Percentiles rank a stretch among this genome's conserved stretches.
phyloP scores from a whole-genome alignment of 1,140 invertebrate genomes.

The Eulimnadia texana region DNA sequence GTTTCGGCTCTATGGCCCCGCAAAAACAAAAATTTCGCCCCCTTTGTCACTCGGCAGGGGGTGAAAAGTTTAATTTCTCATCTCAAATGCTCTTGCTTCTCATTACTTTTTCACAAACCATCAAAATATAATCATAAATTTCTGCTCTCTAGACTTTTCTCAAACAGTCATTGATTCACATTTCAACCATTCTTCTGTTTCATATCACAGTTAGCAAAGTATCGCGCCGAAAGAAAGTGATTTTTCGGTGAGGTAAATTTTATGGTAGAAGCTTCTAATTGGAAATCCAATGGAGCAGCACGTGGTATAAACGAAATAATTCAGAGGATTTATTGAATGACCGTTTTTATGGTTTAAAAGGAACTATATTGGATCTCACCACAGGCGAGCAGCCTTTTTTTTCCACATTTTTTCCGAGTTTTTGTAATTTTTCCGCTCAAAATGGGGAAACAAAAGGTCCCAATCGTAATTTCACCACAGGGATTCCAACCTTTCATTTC shows the following conservation, averaged over 20 bases:
- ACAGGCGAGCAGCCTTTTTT: neutral
- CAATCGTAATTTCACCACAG: neutral
- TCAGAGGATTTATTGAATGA: neutral
- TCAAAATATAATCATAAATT: no score
- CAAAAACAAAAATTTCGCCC: neutral
- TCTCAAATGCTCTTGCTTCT: neutral
- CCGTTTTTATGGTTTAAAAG: neutral
- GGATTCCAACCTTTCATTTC: neutral
- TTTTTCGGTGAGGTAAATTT: no score
- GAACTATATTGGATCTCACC: neutral
- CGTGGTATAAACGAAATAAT: no score
- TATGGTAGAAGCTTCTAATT: no score
- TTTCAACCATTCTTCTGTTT: no score
- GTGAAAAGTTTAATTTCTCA: neutral
- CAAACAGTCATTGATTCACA: no score
- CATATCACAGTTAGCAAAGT: neutral
- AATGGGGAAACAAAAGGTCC: neutral
- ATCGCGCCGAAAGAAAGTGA: no score
- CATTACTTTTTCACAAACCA: no score
- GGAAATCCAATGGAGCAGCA: no score
- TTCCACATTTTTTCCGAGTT: neutral
- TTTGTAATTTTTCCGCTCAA: neutral
- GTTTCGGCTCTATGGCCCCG: neutral
- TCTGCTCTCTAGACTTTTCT: neutral
- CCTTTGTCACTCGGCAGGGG: neutral